Conservation (phyloP, 92 coral and sea anemone species). For the Scolanthus callimorphus region DNA sequence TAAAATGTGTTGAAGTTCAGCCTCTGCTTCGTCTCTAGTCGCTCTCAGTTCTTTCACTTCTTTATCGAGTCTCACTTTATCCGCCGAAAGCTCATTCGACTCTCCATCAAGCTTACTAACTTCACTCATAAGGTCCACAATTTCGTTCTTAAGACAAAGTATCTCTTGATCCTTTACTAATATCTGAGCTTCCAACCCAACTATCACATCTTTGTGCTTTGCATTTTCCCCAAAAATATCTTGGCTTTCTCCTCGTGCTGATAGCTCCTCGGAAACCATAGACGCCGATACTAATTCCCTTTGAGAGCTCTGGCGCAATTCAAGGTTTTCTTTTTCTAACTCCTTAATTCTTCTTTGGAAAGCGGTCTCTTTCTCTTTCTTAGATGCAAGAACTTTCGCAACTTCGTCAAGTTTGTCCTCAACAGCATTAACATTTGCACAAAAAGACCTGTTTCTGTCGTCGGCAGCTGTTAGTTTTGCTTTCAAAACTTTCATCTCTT, state of each 20-base stretch:
- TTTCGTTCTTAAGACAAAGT: slow-evolving; percentile 62
- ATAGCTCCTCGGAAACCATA: neutral
- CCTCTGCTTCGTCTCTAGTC: slow-evolving; percentile 31
- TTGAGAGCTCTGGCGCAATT: slow-evolving; percentile 6
- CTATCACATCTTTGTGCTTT: slow-evolving; percentile 50
- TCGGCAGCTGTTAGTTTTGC: slow-evolving; percentile 46
- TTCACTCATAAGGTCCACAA: slow-evolving; percentile 81
- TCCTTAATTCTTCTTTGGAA: slow-evolving; percentile 36
- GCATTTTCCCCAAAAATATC: slow-evolving; percentile 41
- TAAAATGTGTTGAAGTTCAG: slow-evolving; percentile 36
- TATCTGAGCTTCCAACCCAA: slow-evolving; percentile 62
- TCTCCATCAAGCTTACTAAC: slow-evolving; percentile 64
- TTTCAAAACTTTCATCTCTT: slow-evolving; percentile 41
- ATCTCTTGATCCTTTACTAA: slow-evolving; percentile 74
- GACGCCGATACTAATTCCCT: slow-evolving; percentile 14
- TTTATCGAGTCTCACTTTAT: slow-evolving; percentile 31
- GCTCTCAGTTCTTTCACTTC: slow-evolving; percentile 21
- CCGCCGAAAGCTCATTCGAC: slow-evolving; percentile 33
- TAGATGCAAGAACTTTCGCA: slow-evolving; percentile 36
- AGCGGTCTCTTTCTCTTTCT: slow-evolving; percentile 47
- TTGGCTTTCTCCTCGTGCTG: slow-evolving; percentile 23
- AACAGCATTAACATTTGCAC: slow-evolving; percentile 33
- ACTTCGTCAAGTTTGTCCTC: slow-evolving; percentile 43
- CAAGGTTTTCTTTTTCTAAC: slow-evolving; percentile 38
- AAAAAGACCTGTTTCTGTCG: slow-evolving; percentile 39